These are phyloP conservation scores for Dolomedes plantarius DNA, from an alignment of 2,888 invertebrate genomes.

Conservation along the genomic window DNA sequence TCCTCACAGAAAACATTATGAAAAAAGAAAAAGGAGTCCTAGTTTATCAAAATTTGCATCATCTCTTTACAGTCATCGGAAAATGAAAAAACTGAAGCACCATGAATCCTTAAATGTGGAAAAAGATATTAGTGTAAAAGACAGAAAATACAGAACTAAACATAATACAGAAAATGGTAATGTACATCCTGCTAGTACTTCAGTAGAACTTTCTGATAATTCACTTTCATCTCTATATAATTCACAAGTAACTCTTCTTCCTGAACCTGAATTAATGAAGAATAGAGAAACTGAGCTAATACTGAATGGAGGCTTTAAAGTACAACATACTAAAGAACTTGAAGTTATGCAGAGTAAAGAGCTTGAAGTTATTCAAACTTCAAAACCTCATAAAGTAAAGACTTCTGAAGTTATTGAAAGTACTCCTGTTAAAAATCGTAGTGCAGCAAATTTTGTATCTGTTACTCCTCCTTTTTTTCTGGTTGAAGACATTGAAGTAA, in stretches of 20 bases:
- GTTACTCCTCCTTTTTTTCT: neutral
- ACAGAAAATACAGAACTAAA: too few species aligned
- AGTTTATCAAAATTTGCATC: slow-evolving; percentile 75
- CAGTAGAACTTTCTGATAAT: slow-evolving; percentile 39
- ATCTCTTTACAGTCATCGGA: slow-evolving; percentile 76
- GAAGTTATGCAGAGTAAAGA: too few species aligned
- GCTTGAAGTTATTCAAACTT: too few species aligned
- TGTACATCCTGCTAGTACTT: neutral
- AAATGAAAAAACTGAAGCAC: slow-evolving; percentile 73
- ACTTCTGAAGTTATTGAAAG: slow-evolving; percentile 25
- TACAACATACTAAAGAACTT: too few species aligned
- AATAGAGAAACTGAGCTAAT: neutral
- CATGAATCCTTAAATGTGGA: slow-evolving; percentile 24
- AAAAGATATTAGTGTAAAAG: slow-evolving; percentile 29
- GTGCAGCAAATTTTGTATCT: slow-evolving; percentile 3
- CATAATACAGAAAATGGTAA: slow-evolving; percentile 81
- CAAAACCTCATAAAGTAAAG: too few species aligned
- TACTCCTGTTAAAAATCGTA: slow-evolving; percentile 46
- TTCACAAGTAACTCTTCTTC: slow-evolving; percentile 28
- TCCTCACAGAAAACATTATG: slow-evolving; percentile 56
- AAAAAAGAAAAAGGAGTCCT: slow-evolving; percentile 68
- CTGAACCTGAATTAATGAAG: slow-evolving; percentile 11
- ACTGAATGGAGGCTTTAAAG: too few species aligned
- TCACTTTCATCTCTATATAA: slow-evolving; percentile 52
- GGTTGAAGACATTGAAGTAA: slow-evolving; percentile 34